phyloP scores from a whole-genome alignment of 2,113 vertebrate species.

The Scomber japonicus region DNA sequence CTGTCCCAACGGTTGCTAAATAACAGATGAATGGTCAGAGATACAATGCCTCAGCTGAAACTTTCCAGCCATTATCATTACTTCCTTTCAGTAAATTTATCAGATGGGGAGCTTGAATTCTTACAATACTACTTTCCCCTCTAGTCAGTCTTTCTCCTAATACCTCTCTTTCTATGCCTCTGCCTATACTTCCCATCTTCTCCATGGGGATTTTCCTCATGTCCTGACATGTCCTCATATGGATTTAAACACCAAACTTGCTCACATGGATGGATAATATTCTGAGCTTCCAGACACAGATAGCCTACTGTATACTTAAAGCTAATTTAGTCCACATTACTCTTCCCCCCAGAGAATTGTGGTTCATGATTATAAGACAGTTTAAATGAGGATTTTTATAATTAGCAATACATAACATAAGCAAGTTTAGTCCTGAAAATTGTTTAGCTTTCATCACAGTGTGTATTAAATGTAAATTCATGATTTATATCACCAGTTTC shows the following conservation, averaged over 20 bases:
- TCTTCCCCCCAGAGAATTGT: neutral
- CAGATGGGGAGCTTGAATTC: neutral
- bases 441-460: neutral
- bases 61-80: neutral
- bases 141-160: neutral
- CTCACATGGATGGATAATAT: slow-evolving; percentile 29
- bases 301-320: slow-evolving; percentile 14
- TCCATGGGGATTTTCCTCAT: slow-evolving; percentile 49
- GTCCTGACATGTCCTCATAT: slow-evolving; percentile 67
- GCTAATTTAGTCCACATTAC: neutral
- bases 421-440: neutral
- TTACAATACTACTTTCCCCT: neutral
- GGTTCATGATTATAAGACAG: neutral
- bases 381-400: neutral
- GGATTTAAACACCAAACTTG: slow-evolving; percentile 50
- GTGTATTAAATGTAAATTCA: neutral
- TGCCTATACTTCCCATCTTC: neutral
- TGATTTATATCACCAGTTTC: neutral
- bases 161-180: neutral
- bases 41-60: slow-evolving; percentile 1
- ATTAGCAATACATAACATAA: neutral
- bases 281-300: slow-evolving; percentile 14
- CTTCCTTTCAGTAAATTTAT: slow-evolving; percentile 5
- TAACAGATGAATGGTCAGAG: slow-evolving; percentile 13
- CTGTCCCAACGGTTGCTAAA: slow-evolving; percentile 32